Percentiles rank a stretch among this genome's conserved stretches.
These are phyloP conservation scores for Stegana nigrithorax DNA, from an alignment of 2,888 invertebrate species.

Conservation along the genomic window DNA sequence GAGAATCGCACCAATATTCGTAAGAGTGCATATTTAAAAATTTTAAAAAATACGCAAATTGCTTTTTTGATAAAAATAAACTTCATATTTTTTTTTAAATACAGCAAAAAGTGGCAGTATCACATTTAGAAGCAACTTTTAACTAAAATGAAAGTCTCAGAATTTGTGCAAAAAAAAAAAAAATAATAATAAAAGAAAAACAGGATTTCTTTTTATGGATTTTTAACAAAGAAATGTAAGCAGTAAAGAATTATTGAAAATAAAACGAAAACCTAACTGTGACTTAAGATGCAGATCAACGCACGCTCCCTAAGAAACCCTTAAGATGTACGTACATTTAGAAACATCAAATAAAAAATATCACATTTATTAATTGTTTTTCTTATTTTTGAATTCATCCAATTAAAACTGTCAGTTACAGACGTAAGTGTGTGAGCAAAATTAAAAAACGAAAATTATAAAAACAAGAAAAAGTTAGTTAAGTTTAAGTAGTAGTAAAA, in stretches of 20 bases:
- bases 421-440: neutral
- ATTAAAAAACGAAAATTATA: no score
- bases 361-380: no score
- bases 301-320: no score
- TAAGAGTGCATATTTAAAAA: neutral
- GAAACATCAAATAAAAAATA: no score
- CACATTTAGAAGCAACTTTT: neutral
- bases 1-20: no score
- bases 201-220: no score
- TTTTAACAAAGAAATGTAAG: no score
- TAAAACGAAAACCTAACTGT: no score
- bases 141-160: neutral
- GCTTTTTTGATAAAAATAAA: neutral
- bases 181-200: no score
- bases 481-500: neutral
- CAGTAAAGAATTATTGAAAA: no score
- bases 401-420: neutral
- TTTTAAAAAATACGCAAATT: neutral
- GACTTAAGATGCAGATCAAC: no score
- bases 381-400: no score
- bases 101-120: neutral
- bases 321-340: neutral
- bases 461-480: constrained; percentile 19
- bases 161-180: constrained; percentile 14
- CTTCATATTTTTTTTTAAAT: constrained; percentile 1